Percentiles rank a stretch among this genome's conserved stretches.
phyloP scores from a whole-genome alignment of 2,888 invertebrate species.

The Ganaspis brasiliensis region DNA sequence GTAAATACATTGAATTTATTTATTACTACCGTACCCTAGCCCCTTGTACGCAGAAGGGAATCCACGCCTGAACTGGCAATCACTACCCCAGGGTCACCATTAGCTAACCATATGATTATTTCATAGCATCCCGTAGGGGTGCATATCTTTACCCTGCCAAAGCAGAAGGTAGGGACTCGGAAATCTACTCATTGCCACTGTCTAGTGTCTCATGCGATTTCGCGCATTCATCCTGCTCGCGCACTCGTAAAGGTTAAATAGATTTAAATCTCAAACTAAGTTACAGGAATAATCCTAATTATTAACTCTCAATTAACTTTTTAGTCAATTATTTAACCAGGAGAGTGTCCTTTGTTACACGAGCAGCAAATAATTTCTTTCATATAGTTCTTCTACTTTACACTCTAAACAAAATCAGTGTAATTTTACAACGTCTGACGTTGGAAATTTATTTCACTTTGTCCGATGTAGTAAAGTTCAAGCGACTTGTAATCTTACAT shows the following conservation, averaged over 20 bases:
- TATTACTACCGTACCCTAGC: conserved; percentile 73
- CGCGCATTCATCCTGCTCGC: conserved; percentile 50
- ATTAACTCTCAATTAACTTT: conserved; percentile 22
- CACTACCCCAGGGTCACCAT: conserved; percentile 75
- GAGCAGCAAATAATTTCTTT: too few relatives aligned
- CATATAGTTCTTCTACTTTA: too few relatives aligned
- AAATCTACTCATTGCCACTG: conserved; percentile 39
- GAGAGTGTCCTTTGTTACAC: too few relatives aligned
- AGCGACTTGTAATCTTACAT: too few relatives aligned
- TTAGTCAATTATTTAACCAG: too few relatives aligned
- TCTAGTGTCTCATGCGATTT: conserved; percentile 59
- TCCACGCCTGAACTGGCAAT: conserved; percentile 73
- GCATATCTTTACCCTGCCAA: conserved; percentile 62
- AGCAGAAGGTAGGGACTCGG: conserved; percentile 51
- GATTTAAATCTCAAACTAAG: conserved; percentile 48
- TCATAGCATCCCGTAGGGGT: conserved; percentile 74
- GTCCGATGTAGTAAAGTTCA: too few relatives aligned
- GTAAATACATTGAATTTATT: conserved; percentile 80
- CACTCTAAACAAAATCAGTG: too few relatives aligned
- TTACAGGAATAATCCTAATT: conserved; percentile 26
- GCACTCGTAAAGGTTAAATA: conserved; percentile 54
- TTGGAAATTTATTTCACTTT: too few relatives aligned
- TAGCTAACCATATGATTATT: conserved; percentile 81
- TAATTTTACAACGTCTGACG: too few relatives aligned
- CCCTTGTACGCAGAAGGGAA: conserved; percentile 59